These are phyloP conservation scores for Astropecten irregularis DNA, from an alignment of 53 echinoderm and acorn worm species.

Conservation along the genomic window DNA sequence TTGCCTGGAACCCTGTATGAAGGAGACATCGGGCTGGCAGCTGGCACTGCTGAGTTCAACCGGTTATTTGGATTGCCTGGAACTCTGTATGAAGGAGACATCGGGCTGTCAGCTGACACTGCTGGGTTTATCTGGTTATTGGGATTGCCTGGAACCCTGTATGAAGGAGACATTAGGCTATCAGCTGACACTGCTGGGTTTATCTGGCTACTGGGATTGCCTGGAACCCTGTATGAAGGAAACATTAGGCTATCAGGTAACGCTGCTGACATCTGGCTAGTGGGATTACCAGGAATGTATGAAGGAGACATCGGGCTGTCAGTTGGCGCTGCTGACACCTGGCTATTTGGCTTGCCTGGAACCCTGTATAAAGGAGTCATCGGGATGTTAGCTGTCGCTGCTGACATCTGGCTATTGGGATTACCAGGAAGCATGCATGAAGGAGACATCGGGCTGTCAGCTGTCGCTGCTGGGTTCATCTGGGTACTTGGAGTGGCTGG, in stretches of 20 bases:
- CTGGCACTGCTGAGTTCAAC: neutral
- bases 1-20: constrained; percentile 3
- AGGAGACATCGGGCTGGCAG: neutral
- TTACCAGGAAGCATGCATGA: neutral
- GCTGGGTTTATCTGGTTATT: neutral
- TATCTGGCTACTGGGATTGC: neutral
- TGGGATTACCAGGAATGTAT: neutral
- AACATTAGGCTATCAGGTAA: neutral
- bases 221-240: constrained; percentile 1
- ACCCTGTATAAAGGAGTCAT: neutral
- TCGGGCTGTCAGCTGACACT: neutral
- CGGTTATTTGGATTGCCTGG: neutral
- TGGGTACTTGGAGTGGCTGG: neutral
- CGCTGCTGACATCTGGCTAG: neutral
- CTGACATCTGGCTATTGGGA: neutral
- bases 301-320: neutral
- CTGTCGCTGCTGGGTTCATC: neutral
- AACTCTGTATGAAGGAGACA: constrained; percentile 13
- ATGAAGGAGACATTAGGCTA: neutral
- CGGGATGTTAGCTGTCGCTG: neutral
- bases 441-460: neutral
- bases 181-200: neutral
- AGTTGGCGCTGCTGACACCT: neutral
- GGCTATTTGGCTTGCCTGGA: neutral
- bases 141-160: neutral